phyloP scores from a whole-genome alignment of 2,113 vertebrate genomes.

The Chamaetylas fuelleborni region DNA sequence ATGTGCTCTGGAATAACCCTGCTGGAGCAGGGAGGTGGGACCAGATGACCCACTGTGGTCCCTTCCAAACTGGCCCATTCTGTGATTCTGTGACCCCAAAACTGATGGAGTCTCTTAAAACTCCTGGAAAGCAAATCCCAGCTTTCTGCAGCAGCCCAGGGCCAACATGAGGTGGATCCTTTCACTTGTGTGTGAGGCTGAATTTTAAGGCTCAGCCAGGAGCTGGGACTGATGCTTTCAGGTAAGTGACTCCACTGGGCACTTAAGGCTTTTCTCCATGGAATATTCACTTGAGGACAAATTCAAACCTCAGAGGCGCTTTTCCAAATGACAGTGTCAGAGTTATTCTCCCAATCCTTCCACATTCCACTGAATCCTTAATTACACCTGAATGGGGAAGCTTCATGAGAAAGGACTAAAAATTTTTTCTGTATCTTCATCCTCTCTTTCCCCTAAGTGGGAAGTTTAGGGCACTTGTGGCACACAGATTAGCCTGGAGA shows the following conservation, averaged over 20 bases:
- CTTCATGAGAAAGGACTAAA: neutral
- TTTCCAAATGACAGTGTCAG: neutral
- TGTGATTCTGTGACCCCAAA: neutral
- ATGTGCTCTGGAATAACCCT: neutral
- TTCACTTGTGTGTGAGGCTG: neutral
- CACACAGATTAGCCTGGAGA: neutral
- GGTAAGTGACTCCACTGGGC: neutral
- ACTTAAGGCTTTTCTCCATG: neutral
- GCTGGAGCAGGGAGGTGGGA: neutral
- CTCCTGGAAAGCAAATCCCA: neutral
- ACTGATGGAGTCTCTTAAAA: neutral
- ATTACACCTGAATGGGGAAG: rapidly evolving
- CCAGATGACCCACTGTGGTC: neutral
- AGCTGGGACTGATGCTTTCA: neutral
- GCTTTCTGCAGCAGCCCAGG: neutral
- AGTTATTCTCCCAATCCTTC: neutral
- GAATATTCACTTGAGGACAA: neutral
- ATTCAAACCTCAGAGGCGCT: neutral
- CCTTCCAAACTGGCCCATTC: neutral
- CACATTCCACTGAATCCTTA: neutral
- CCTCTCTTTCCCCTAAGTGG: neutral
- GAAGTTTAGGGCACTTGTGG: neutral
- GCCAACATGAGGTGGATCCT: neutral
- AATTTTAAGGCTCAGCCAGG: neutral
- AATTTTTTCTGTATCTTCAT: neutral